These are phyloP conservation scores for Gerris lacustris DNA, from an alignment of 2,888 invertebrate genomes.

Conservation along the genomic window DNA sequence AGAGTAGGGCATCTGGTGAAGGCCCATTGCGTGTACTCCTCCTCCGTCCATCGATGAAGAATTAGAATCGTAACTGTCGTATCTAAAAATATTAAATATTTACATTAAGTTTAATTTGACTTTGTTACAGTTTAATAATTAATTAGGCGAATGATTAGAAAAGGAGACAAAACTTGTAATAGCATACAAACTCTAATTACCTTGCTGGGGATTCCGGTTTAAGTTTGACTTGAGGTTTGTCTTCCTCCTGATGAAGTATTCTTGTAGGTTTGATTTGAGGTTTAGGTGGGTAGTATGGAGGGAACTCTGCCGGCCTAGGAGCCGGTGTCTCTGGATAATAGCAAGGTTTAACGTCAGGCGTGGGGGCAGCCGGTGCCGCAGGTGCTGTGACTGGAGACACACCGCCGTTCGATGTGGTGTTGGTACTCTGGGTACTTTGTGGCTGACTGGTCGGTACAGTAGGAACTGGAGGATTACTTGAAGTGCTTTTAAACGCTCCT, in stretches of 20 bases:
- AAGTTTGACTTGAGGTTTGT: conserved; percentile 23
- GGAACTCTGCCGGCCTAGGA: conserved; percentile 12
- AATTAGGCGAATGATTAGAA: no score
- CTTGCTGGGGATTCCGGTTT: conserved; percentile 18
- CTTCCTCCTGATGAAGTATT: conserved; percentile 35
- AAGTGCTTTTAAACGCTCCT: conserved; percentile 17
- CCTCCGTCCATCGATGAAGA: conserved; percentile 55
- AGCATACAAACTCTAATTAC: background rate
- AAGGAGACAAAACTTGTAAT: no score
- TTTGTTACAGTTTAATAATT: no score
- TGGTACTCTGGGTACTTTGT: conserved; percentile 17
- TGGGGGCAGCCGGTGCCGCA: conserved; percentile 35
- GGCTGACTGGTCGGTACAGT: conserved; percentile 24
- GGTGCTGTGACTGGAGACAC: conserved; percentile 38
- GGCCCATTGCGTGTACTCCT: conserved; percentile 39
- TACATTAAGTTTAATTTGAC: no score
- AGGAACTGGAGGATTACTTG: conserved; percentile 17
- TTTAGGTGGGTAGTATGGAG: conserved; percentile 31
- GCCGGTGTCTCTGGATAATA: conserved; percentile 33
- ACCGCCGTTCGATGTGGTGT: conserved; percentile 29
- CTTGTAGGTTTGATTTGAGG: conserved; percentile 44
- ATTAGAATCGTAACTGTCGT: conserved; percentile 56
- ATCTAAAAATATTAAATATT: conserved; percentile 29
- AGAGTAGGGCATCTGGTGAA: conserved; percentile 37
- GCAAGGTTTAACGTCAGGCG: conserved; percentile 39